Base-by-base conservation (phyloP, 1,140 invertebrate species). In the Stenopsyche tienmushanensis region DNA sequence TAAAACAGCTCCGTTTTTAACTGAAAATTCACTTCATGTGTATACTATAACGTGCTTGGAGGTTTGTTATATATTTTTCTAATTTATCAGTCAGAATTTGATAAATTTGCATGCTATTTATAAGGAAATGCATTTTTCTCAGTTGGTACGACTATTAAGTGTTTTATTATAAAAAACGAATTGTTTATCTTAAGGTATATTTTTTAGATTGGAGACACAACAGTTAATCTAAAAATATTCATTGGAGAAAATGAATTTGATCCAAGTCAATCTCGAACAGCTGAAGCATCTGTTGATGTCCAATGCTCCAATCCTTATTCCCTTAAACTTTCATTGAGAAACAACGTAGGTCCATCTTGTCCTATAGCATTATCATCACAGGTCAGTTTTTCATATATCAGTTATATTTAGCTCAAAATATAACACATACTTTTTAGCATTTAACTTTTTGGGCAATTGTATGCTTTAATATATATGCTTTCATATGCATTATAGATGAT, bases 11-110 rank as follows among this genome's bases (percentile, higher is more conserved):
- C 57, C 15, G 15, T 8, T 29, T 17, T 3, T 58, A 57, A 29
- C 52, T 18, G 34, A 60, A 15, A 60, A 60, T 60, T 47, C 17
- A 7, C 26, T 62, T 17, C 62, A 67, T 44, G 62, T 57, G n/a
- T 67, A 66, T 45, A 70, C 65, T 20, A 58, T 70, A 10, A 66
- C 69, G 17, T 70, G 69, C 50, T 21, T 70, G 13, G 63, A 62
- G 64, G 69, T 70, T n/a, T n/a, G n/a, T n/a, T n/a, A n/a, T n/a
- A n/a, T n/a, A n/a, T n/a, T n/a, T n/a, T n/a, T n/a, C n/a, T n/a
- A 47, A 42, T 3, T 13, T 60, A 23, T 57, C 34, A 18, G 24
- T 41, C 39, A 57, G 10, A 52, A 47, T 10, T 47, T 18, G 17
- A 47, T 47, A n/a, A n/a, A n/a, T n/a, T n/a, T n/a, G n/a, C n/a